Evolutionary conservation across 2,888 invertebrate species (phyloP).

Genomic region (Nymphalis c-album): DNA sequence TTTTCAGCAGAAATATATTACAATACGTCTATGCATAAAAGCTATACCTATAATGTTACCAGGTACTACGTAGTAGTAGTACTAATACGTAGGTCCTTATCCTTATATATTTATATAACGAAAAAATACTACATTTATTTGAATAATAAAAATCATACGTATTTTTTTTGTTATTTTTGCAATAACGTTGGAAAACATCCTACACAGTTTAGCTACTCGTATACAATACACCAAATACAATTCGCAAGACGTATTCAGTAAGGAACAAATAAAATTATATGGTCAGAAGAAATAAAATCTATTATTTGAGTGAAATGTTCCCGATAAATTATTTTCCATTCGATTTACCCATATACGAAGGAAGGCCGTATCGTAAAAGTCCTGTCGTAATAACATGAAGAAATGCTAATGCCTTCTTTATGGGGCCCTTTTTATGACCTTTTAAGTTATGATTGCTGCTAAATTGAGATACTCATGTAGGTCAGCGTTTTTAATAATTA

Average conservation of each 20-base stretch:
- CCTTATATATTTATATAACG: no score
- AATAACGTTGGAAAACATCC: background rate
- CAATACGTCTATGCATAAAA: no score
- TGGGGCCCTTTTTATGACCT: conserved; percentile 69
- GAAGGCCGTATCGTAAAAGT: conserved; percentile 45
- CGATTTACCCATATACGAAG: conserved; percentile 39
- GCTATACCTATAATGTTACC: no score
- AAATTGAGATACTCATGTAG: conserved; percentile 59
- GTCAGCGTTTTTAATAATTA: conserved; percentile 33
- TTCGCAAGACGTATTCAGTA: conserved; percentile 4
- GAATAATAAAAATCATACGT: background rate
- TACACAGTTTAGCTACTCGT: background rate
- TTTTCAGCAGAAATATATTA: no score
- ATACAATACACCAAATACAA: conserved; percentile 5
- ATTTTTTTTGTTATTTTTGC: background rate
- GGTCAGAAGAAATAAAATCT: conserved; percentile 28
- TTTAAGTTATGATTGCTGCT: conserved; percentile 70
- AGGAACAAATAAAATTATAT: conserved; percentile 22
- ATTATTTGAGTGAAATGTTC: conserved; percentile 32
- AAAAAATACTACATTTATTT: no score
- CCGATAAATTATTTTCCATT: conserved; percentile 36
- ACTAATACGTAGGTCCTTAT: no score
- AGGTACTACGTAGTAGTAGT: no score
- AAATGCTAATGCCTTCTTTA: conserved; percentile 70
- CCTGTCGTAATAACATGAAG: conserved; percentile 59